A percentile compares a stretch with the other conserved stretches of the same genome.
Evolutionary conservation across 2,888 invertebrate genomes (phyloP).

Genomic region (Heliconius charithonia): DNA sequence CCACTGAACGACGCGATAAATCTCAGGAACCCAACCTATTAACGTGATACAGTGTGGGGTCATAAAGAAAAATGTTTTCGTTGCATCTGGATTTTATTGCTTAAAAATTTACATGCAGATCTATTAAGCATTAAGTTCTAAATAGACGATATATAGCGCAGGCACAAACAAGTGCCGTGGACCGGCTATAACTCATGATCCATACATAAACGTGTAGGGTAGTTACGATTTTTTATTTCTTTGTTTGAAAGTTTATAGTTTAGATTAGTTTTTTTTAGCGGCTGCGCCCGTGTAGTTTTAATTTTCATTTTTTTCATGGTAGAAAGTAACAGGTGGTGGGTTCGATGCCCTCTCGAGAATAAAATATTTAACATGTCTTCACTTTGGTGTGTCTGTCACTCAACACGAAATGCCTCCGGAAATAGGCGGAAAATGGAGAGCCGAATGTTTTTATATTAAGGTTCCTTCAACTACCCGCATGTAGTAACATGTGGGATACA

Average conservation of each 20-base stretch:
- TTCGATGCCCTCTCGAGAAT: too few species aligned
- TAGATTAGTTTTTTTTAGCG: too few species aligned
- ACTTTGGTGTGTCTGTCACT: too few species aligned
- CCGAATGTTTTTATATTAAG: too few species aligned
- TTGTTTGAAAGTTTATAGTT: not conserved
- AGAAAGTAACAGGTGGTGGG: too few species aligned
- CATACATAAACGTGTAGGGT: not conserved
- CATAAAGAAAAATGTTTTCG: constrained; percentile 25
- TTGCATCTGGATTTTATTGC: constrained; percentile 32
- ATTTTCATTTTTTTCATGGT: too few species aligned
- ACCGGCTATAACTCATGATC: constrained; percentile 9
- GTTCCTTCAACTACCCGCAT: too few species aligned
- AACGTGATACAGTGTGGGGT: constrained; percentile 29
- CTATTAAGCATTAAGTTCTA: constrained; percentile 34
- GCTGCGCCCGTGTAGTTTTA: too few species aligned
- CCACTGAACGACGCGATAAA: constrained; percentile 40
- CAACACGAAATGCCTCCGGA: too few species aligned
- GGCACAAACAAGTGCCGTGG: constrained; percentile 19
- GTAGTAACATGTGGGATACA: too few species aligned
- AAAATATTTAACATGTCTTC: too few species aligned
- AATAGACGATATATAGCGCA: constrained; percentile 34
- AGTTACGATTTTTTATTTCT: not conserved
- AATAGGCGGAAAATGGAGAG: too few species aligned
- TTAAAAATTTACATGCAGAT: constrained; percentile 27
- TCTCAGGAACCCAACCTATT: constrained; percentile 35